Evolutionary conservation across 2,888 invertebrate genomes (phyloP).

Genomic region (Hesperia comma): DNA sequence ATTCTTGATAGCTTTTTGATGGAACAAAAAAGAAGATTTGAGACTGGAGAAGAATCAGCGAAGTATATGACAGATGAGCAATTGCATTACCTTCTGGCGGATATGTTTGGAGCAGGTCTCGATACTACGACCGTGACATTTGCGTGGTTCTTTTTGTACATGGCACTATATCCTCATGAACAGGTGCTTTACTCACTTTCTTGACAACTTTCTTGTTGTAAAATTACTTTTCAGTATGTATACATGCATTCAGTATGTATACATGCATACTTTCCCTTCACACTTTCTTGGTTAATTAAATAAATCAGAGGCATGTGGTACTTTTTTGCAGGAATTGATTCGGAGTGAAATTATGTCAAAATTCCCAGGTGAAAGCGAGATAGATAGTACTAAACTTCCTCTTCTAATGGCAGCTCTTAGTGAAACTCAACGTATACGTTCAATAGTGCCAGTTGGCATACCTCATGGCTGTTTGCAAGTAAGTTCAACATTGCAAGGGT

Average conservation of each 20-base stretch:
- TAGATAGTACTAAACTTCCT: constrained; percentile 82
- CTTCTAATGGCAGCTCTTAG: constrained; percentile 89
- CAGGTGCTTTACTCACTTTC: constrained; percentile 73
- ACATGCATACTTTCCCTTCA: constrained; percentile 15
- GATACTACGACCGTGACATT: constrained; percentile 92
- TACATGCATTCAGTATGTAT: no score
- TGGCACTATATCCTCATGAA: constrained; percentile 87
- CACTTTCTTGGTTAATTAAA: constrained; percentile 24
- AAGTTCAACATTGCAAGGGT: constrained; percentile 34
- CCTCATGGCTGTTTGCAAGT: constrained; percentile 89
- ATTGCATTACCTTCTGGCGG: constrained; percentile 89
- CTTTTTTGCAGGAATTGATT: constrained; percentile 81
- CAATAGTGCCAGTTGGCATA: constrained; percentile 92
- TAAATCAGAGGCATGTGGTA: constrained; percentile 6
- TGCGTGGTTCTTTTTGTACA: constrained; percentile 91
- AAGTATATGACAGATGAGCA: constrained; percentile 86
- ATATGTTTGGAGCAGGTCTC: constrained; percentile 93
- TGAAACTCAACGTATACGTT: constrained; percentile 91
- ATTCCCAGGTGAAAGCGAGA: constrained; percentile 80
- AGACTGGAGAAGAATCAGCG: constrained; percentile 66
- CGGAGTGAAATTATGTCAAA: constrained; percentile 81
- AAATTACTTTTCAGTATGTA: not conserved
- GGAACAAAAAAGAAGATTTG: constrained; percentile 83
- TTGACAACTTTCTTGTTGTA: constrained; percentile 26
- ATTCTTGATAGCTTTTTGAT: constrained; percentile 87